phyloP scores from a whole-genome alignment of 2,888 invertebrate species.

The Anticlea derivata region DNA sequence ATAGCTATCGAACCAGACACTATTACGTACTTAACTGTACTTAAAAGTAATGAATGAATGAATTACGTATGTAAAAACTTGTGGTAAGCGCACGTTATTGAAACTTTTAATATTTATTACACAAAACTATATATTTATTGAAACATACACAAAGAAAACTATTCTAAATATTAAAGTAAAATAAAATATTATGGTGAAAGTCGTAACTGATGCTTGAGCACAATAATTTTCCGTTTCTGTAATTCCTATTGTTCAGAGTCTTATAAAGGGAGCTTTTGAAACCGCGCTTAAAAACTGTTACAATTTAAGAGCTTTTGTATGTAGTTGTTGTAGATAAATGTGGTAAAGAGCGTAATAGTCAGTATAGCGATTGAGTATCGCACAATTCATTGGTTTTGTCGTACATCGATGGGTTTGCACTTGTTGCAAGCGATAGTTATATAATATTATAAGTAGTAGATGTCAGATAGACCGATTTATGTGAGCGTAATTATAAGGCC shows the following conservation, averaged over 20 bases:
- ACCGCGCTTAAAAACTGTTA: constrained; percentile 68
- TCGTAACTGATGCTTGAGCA: constrained; percentile 38
- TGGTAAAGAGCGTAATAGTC: constrained; percentile 50
- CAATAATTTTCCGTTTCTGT: constrained; percentile 43
- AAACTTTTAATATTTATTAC: constrained; percentile 26
- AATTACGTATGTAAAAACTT: constrained; percentile 17
- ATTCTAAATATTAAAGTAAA: constrained; percentile 14
- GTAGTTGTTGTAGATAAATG: constrained; percentile 68
- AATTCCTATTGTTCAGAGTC: constrained; percentile 27
- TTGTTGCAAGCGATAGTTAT: constrained; percentile 38
- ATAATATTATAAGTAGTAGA: constrained; percentile 36
- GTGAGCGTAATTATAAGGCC: constrained; percentile 35
- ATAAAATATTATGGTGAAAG: constrained; percentile 18
- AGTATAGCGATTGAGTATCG: constrained; percentile 44
- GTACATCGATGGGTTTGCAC: constrained; percentile 45
- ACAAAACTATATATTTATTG: constrained; percentile 32
- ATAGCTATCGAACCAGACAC: constrained; percentile 35
- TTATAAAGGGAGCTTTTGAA: constrained; percentile 67
- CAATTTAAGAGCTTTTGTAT: constrained; percentile 75
- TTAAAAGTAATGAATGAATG: constrained; percentile 26
- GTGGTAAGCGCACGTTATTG: constrained; percentile 36
- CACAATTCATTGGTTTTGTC: constrained; percentile 38
- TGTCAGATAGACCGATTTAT: constrained; percentile 36
- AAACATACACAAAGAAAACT: constrained; percentile 15
- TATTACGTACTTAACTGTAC: constrained; percentile 30